phyloP scores from a whole-genome alignment of 2,797 vertebrate genomes.

The Scomberomorus guttatus region DNA sequence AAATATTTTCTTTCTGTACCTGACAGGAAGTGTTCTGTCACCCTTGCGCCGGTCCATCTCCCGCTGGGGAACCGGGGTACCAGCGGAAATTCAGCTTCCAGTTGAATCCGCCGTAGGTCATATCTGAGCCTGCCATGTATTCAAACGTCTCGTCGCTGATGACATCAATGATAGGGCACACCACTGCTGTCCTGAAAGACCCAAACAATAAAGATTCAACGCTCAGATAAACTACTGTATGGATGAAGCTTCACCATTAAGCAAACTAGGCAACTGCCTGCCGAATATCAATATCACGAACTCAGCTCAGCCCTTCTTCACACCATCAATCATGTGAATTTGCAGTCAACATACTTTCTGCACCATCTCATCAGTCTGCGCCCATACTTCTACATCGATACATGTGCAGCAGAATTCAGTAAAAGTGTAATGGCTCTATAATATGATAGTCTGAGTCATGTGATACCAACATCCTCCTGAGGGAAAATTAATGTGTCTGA shows the following conservation, averaged over 20 bases:
- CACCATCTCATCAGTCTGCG: conserved; percentile 35
- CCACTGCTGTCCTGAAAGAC: conserved; percentile 77
- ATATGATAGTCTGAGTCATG: conserved; percentile 66
- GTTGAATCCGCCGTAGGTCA: conserved; percentile 99
- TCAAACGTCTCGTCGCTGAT: conserved; percentile 99
- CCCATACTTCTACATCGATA: conserved; percentile 45
- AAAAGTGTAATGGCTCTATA: conserved; percentile 62
- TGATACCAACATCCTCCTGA: conserved; percentile 56
- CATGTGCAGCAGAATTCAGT: conserved; percentile 41
- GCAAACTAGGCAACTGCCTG: too few relatives aligned
- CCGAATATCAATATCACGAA: neutral
- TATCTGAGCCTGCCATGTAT: conserved; percentile 98
- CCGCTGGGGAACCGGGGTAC: conserved; percentile 98
- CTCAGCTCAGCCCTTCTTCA: neutral
- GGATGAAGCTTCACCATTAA: neutral
- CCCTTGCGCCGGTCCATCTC: conserved; percentile 99
- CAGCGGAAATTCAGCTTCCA: conserved; percentile 99
- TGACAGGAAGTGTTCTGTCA: conserved; percentile 95
- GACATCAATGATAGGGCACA: conserved; percentile 84
- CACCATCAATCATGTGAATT: conserved; percentile 20
- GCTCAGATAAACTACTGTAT: neutral
- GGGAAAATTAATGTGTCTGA: conserved; percentile 67
- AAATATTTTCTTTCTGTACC: conserved; percentile 65
- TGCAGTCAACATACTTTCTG: conserved; percentile 19
- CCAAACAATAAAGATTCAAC: conserved; percentile 37